These are phyloP conservation scores for Spermophilus dauricus DNA, from an alignment of 2,113 vertebrate genomes.

Conservation along the genomic window DNA sequence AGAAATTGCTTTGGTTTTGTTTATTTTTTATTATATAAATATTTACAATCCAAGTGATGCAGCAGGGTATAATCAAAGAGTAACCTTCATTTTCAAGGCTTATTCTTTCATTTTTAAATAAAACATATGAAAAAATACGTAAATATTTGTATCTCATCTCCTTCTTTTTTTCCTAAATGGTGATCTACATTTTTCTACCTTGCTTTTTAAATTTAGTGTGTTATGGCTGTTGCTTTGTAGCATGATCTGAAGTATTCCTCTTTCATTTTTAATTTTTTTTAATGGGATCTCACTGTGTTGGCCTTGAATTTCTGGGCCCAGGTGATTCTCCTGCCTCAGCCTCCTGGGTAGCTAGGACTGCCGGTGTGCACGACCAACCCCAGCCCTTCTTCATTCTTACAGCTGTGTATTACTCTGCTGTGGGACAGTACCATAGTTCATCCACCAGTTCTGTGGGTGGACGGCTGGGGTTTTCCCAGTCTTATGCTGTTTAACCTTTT, in stretches of 20 bases:
- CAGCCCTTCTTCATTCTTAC: neutral
- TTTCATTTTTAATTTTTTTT: neutral
- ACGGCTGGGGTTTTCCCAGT: neutral
- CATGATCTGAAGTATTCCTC: neutral
- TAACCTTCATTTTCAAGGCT: neutral
- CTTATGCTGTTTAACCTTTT: neutral
- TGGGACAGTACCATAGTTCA: accelerated
- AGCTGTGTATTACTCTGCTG: neutral
- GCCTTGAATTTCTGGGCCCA: neutral
- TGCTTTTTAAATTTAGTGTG: neutral
- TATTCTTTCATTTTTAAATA: conserved; percentile 31
- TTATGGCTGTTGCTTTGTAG: neutral
- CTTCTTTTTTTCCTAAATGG: neutral
- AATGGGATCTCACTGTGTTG: too few species aligned
- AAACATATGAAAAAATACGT: neutral
- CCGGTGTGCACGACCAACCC: neutral
- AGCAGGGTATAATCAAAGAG: neutral
- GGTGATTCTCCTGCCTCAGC: neutral
- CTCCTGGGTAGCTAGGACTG: too few species aligned
- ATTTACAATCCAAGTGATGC: neutral
- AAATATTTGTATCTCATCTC: neutral
- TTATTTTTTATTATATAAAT: conserved; percentile 9
- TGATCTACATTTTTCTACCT: neutral
- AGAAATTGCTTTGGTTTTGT: neutral
- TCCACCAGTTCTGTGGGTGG: neutral